Evolutionary conservation across 2,797 vertebrate species (phyloP).

Genomic region (Trachops cirrhosus): DNA sequence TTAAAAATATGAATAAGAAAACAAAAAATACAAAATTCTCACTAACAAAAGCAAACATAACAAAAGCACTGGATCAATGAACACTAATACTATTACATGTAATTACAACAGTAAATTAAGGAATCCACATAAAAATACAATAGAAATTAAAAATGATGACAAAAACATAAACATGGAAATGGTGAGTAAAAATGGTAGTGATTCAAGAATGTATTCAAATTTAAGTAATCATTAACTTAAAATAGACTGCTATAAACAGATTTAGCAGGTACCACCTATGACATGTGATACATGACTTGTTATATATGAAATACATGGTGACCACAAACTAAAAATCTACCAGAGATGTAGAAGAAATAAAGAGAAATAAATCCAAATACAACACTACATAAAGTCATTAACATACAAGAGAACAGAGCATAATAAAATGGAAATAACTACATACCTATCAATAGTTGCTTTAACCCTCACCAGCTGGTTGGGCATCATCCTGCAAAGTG

Average conservation of each 20-base stretch:
- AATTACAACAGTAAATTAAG: neutral
- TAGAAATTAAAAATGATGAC: neutral
- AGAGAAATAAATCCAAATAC: neutral
- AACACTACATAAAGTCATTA: neutral
- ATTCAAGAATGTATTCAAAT: neutral
- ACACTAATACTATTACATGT: neutral
- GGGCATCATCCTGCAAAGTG: too few species aligned
- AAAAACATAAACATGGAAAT: neutral
- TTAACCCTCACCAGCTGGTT: too few species aligned
- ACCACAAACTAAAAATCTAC: neutral
- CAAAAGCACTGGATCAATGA: neutral
- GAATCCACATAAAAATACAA: neutral
- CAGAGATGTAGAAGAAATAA: neutral
- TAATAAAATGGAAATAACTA: neutral
- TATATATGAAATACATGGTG: neutral
- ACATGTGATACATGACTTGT: neutral
- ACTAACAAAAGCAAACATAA: neutral
- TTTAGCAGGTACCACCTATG: too few species aligned
- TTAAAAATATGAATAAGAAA: neutral
- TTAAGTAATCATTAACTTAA: neutral
- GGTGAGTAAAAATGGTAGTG: neutral
- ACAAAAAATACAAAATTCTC: neutral
- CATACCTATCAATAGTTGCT: neutral
- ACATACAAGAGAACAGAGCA: neutral
- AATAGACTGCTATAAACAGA: neutral